Evolutionary conservation across 2,888 invertebrate genomes (phyloP).

Genomic region (Diarsia dahlii): DNA sequence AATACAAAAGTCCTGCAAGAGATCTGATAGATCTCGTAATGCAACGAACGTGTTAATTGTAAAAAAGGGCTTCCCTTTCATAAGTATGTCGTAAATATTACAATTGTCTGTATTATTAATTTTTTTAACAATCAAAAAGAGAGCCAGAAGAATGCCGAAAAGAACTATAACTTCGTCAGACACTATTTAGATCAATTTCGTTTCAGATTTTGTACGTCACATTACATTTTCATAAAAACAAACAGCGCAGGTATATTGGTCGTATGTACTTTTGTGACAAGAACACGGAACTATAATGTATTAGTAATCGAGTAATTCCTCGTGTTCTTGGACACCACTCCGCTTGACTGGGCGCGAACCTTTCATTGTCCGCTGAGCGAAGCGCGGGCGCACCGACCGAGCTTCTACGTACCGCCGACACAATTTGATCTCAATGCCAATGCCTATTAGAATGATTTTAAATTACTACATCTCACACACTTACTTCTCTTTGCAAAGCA

Average conservation of each 20-base stretch:
- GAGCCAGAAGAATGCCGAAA: not conserved
- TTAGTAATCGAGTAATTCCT: conserved; percentile 75
- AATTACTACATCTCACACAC: not conserved
- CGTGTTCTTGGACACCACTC: conserved; percentile 68
- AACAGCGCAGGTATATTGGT: conserved; percentile 18
- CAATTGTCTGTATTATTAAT: not conserved
- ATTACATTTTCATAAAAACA: not conserved
- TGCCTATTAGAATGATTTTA: conserved; percentile 36
- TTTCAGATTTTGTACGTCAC: no score
- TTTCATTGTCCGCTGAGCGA: conserved; percentile 66
- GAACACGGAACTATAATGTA: conserved; percentile 75
- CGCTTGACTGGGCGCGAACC: conserved; percentile 70
- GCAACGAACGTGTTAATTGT: no score
- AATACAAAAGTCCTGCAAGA: no score
- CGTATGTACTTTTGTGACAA: conserved; percentile 41
- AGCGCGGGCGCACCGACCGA: conserved; percentile 41
- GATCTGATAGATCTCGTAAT: no score
- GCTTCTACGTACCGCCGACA: conserved; percentile 32
- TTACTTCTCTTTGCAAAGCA: conserved; percentile 34
- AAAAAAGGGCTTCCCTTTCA: not conserved
- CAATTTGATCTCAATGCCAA: conserved; percentile 30
- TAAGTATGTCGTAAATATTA: not conserved
- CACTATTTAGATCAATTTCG: not conserved
- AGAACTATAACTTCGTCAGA: not conserved
- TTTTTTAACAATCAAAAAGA: not conserved